A percentile compares a stretch with the other conserved stretches of the same genome.
Evolutionary conservation across 2,113 vertebrate species (phyloP).

Genomic region (Oryzias javanicus): DNA sequence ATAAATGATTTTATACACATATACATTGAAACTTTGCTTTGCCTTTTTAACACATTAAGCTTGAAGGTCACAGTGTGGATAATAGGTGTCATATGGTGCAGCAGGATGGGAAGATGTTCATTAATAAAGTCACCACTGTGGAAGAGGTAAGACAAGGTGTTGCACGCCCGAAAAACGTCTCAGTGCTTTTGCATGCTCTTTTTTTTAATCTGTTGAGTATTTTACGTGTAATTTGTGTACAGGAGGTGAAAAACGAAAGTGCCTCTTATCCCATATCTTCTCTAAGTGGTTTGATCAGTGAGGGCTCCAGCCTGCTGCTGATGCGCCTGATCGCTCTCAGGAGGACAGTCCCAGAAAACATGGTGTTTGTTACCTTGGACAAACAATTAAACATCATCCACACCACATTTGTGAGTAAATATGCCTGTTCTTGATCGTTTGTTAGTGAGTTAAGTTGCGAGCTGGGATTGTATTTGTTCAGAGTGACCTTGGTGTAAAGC

Average conservation of each 20-base stretch:
- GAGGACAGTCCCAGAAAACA: constrained; percentile 66
- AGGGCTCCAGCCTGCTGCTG: constrained; percentile 84
- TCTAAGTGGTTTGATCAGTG: constrained; percentile 80
- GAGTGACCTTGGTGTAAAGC: constrained; percentile 76
- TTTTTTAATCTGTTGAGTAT: constrained; percentile 1
- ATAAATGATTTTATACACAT: neutral
- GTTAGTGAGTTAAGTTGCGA: neutral
- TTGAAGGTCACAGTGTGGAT: constrained; percentile 72
- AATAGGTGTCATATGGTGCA: constrained; percentile 76
- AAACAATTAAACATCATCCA: constrained; percentile 69
- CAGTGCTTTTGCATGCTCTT: neutral
- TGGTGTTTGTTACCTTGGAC: constrained; percentile 81
- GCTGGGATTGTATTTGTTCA: constrained; percentile 36
- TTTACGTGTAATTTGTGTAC: constrained; percentile 11
- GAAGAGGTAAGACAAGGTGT: constrained; percentile 77
- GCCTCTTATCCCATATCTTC: constrained; percentile 57
- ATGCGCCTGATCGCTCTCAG: constrained; percentile 81
- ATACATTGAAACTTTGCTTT: neutral
- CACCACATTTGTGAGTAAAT: constrained; percentile 81
- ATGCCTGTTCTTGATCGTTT: neutral
- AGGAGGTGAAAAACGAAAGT: constrained; percentile 68
- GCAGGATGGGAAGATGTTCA: constrained; percentile 66
- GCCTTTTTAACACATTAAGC: constrained; percentile 59
- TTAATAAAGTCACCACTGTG: constrained; percentile 74
- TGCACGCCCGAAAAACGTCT: rapidly evolving